Conservation (phyloP, 1,140 invertebrate species). For the Zaprionus davidi region DNA sequence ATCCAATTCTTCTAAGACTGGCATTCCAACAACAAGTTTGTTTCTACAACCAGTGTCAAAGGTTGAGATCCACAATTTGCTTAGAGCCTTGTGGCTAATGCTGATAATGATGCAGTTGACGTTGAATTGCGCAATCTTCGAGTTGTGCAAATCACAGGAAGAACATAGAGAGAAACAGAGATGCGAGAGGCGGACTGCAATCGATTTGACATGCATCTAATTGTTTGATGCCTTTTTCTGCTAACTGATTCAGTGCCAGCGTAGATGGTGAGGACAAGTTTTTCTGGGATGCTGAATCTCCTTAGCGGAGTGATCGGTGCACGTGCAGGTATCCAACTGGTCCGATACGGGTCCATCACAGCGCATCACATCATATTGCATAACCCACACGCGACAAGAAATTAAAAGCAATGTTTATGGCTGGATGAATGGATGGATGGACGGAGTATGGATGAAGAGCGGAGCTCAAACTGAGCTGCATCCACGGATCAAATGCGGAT, state of each 20-base stretch:
- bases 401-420: conserved; percentile 57
- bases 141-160: conserved; percentile 55
- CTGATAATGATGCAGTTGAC: conserved; percentile 21
- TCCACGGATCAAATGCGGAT: conserved; percentile 11
- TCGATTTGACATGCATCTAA: conserved; percentile 64
- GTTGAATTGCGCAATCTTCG: conserved; percentile 29
- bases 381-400: conserved; percentile 75
- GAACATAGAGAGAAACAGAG: not conserved
- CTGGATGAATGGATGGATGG: conserved; percentile 4
- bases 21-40: not conserved
- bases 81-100: not conserved
- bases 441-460: conserved; percentile 18
- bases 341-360: conserved; percentile 15
- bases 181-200: conserved; percentile 33
- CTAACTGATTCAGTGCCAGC: conserved; percentile 59
- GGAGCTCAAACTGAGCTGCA: conserved; percentile 30
- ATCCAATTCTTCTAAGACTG: not conserved
- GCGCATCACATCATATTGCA: conserved; percentile 61
- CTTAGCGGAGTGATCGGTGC: conserved; percentile 50
- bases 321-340: conserved; percentile 64
- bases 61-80: conserved; percentile 4
- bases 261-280: conserved; percentile 63
- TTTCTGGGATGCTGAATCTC: conserved; percentile 52
- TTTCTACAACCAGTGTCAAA: not conserved
- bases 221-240: conserved; percentile 77